These are phyloP conservation scores for Eulacestoma nigropectus DNA, from an alignment of 2,113 vertebrate species.

Conservation along the genomic window DNA sequence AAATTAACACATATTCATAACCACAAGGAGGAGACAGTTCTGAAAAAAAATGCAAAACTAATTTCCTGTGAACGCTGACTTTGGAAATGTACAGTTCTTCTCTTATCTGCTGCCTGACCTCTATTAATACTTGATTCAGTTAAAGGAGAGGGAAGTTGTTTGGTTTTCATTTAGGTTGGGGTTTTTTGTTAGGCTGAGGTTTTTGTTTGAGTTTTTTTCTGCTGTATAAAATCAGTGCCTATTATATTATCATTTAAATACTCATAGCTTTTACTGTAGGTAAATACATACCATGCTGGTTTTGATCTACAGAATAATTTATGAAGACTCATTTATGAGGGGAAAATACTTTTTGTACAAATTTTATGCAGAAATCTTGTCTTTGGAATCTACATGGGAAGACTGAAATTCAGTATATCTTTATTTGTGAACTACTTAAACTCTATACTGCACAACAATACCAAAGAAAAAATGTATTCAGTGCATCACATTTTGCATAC, in stretches of 20 bases:
- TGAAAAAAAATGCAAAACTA: neutral
- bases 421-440: neutral
- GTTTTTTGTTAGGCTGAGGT: neutral
- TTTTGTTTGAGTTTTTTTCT: neutral
- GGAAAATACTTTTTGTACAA: neutral
- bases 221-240: neutral
- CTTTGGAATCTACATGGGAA: neutral
- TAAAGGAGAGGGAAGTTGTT: neutral
- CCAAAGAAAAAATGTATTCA: neutral
- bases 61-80: neutral
- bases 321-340: neutral
- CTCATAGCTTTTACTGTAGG: neutral
- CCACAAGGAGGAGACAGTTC: neutral
- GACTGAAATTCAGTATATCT: neutral
- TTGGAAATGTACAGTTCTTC: neutral
- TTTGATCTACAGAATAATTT: neutral
- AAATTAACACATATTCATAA: neutral
- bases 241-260: neutral
- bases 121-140: neutral
- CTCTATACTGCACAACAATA: neutral
- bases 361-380: neutral
- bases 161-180: neutral
- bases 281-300: neutral
- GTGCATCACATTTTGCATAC: neutral
- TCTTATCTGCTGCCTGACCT: neutral